Conservation (phyloP, 2,797 vertebrate genomes). For the Xenopus petersii region DNA sequence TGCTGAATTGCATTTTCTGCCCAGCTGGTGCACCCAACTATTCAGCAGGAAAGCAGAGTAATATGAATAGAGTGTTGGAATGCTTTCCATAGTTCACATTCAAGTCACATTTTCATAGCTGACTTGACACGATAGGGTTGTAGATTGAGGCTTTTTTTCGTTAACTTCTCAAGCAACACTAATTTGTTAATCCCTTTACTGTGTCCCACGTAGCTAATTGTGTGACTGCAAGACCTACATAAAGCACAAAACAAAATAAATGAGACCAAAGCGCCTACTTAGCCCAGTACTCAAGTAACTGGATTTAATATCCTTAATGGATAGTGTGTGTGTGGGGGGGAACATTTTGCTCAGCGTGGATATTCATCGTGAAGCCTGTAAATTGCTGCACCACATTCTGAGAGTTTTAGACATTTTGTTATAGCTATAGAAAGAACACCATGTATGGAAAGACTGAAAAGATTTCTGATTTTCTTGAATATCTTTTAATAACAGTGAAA, state of each 20-base stretch:
- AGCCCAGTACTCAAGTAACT: no score
- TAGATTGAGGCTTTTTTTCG: background rate
- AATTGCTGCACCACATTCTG: no score
- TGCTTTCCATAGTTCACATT: slow-evolving; percentile 2
- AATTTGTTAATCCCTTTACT: slow-evolving; percentile 11
- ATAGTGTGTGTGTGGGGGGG: no score
- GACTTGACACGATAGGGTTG: slow-evolving; percentile 18
- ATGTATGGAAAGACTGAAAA: no score
- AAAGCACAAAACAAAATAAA: background rate
- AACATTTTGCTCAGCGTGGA: no score
- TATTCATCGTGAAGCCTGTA: no score
- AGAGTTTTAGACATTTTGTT: no score
- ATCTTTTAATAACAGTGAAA: no score
- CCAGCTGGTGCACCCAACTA: background rate
- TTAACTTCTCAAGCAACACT: slow-evolving; percentile 15
- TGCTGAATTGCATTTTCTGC: background rate
- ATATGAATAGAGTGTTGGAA: background rate
- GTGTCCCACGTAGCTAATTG: background rate
- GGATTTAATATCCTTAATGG: no score
- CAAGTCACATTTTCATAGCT: slow-evolving; percentile 16
- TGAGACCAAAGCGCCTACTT: background rate
- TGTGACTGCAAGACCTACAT: background rate
- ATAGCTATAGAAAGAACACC: no score
- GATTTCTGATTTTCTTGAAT: no score
- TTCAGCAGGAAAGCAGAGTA: background rate